Conservation (phyloP, 2,888 invertebrate species). For the Merodon equestris region DNA sequence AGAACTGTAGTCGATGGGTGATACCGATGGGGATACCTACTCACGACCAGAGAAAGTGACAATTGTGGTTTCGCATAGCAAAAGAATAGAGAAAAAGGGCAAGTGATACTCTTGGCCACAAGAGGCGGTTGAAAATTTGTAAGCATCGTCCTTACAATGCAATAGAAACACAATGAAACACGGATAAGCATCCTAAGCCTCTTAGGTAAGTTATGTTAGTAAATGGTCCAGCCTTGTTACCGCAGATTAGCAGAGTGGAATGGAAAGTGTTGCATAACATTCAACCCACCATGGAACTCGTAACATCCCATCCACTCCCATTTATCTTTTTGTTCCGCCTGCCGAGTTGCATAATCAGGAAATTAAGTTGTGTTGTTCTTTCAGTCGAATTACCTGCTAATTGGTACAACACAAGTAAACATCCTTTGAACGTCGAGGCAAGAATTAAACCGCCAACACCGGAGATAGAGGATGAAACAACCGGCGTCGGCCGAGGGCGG, state of each 20-base stretch:
- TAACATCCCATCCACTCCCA: background rate
- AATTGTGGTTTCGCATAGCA: constrained; percentile 25
- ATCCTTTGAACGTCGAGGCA: constrained; percentile 13
- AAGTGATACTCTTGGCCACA: constrained; percentile 48
- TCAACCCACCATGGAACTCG: no score
- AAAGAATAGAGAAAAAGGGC: constrained; percentile 47
- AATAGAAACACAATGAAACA: background rate
- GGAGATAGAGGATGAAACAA: background rate
- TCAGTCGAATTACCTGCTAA: constrained; percentile 58
- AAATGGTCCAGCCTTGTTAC: background rate
- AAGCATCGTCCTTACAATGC: background rate
- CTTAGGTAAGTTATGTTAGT: no score
- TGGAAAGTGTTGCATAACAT: no score
- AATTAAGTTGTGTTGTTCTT: constrained; percentile 46
- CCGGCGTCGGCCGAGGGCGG: no score
- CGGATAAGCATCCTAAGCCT: background rate
- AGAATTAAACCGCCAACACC: constrained; percentile 1
- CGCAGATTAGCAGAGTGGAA: no score
- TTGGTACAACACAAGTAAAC: constrained; percentile 49
- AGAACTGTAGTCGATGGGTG: constrained; percentile 33
- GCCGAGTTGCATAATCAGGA: constrained; percentile 47
- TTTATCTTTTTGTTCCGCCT: background rate
- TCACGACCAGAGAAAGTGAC: constrained; percentile 23
- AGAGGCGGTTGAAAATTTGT: constrained; percentile 4
- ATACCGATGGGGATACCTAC: no score